Percentiles rank a stretch among this genome's conserved stretches.
phyloP scores from a whole-genome alignment of 1,140 invertebrate genomes.

The Nasonia longicornis region DNA sequence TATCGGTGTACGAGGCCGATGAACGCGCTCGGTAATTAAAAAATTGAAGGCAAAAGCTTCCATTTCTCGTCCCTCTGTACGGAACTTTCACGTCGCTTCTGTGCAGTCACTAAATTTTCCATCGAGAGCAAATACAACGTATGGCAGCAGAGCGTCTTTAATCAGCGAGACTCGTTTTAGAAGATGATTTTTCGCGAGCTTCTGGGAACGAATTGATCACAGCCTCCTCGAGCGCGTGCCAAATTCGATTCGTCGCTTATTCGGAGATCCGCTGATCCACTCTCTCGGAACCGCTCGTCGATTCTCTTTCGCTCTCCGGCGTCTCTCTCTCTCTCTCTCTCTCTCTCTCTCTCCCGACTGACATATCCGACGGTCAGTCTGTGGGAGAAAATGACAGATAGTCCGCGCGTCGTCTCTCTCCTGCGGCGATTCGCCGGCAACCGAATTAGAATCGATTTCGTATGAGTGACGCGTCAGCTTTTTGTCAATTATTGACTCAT shows the following conservation, averaged over 20 bases:
- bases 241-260: background rate
- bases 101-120: background rate
- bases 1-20: background rate
- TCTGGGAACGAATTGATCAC: too few species aligned
- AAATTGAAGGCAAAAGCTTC: background rate
- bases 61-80: background rate
- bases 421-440: background rate
- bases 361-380: background rate
- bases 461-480: background rate
- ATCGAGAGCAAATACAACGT: too few species aligned
- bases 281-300: background rate
- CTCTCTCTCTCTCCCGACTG: background rate
- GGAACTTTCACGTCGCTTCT: background rate
- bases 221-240: too few species aligned
- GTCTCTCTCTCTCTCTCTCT: background rate
- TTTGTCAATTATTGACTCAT: background rate
- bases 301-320: background rate
- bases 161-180: too few species aligned
- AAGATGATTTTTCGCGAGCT: too few species aligned
- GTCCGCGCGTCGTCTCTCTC: too few species aligned
- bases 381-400: background rate
- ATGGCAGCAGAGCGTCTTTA: too few species aligned
- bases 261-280: background rate
- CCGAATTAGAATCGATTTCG: slow-evolving; percentile 4
- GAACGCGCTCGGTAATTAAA: background rate